Conservation (phyloP, 2,797 vertebrate genomes). For the Micrastur ruficollis region DNA sequence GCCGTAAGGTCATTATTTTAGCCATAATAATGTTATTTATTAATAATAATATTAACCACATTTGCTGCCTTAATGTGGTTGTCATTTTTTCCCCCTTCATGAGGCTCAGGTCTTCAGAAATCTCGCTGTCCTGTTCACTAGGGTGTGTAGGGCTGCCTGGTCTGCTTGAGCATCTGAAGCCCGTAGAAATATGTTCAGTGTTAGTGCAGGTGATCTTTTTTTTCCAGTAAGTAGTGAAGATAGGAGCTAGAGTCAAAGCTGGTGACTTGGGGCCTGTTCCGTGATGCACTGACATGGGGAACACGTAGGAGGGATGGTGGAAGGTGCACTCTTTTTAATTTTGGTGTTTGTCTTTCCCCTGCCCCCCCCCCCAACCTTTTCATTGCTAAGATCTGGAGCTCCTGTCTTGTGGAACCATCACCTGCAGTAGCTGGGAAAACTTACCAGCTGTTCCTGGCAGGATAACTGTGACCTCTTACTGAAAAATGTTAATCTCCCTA, state of each 20-base stretch:
- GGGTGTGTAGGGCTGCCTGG: neutral
- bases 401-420: neutral
- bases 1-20: neutral
- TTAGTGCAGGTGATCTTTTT: neutral
- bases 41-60: neutral
- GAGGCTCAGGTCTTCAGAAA: neutral
- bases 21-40: neutral
- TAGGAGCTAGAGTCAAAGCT: neutral
- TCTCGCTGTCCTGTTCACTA: neutral
- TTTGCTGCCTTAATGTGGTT: neutral
- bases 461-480: neutral
- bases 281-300: neutral
- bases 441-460: neutral
- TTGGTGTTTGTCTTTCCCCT: neutral
- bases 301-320: neutral
- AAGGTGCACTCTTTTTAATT: neutral
- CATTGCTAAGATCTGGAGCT: neutral
- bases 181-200: neutral
- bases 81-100: neutral
- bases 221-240: neutral
- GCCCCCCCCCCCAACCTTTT: neutral
- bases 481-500: conserved; percentile 22
- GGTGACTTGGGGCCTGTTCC: neutral
- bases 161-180: neutral
- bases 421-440: neutral